A percentile compares a stretch with the other conserved stretches of the same genome.
Evolutionary conservation across 2,888 invertebrate species (phyloP).

Genomic region (Romanomermis culicivorax): DNA sequence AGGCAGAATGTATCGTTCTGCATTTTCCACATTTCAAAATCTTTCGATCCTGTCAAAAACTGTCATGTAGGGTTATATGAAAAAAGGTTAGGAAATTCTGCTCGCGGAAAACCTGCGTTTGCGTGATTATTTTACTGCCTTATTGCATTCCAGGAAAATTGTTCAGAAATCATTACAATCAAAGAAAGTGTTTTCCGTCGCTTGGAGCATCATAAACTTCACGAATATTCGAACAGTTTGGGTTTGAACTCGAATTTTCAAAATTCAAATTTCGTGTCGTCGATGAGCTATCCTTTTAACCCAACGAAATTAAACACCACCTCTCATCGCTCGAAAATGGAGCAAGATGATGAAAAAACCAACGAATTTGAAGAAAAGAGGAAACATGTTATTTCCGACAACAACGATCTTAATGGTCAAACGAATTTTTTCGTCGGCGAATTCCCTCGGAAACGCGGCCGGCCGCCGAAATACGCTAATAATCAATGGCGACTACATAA

Average conservation of each 20-base stretch:
- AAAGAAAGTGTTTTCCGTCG: conserved; percentile 52
- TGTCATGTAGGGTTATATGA: too few relatives aligned
- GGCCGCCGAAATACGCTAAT: conserved; percentile 95
- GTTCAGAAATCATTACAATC: conserved; percentile 51
- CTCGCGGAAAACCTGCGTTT: too few relatives aligned
- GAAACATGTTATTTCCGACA: neutral
- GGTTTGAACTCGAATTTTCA: neutral
- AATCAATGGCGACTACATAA: too few relatives aligned
- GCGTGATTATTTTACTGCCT: too few relatives aligned
- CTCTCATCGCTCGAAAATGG: conserved; percentile 8
- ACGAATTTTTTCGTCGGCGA: neutral
- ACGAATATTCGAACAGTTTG: conserved; percentile 40
- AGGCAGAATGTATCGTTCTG: too few relatives aligned
- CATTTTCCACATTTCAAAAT: too few relatives aligned
- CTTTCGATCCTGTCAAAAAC: too few relatives aligned
- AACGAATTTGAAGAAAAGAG: neutral
- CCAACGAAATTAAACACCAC: neutral
- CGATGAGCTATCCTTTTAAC: neutral
- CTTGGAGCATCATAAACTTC: conserved; percentile 64
- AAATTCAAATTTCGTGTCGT: neutral
- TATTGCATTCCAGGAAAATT: conserved; percentile 60
- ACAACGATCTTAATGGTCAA: neutral
- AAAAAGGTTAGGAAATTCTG: too few relatives aligned
- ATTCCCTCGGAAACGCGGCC: conserved; percentile 57
- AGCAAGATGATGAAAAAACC: neutral